phyloP scores from a whole-genome alignment of 2,888 invertebrate species.

The Cataglyphis albicans region DNA sequence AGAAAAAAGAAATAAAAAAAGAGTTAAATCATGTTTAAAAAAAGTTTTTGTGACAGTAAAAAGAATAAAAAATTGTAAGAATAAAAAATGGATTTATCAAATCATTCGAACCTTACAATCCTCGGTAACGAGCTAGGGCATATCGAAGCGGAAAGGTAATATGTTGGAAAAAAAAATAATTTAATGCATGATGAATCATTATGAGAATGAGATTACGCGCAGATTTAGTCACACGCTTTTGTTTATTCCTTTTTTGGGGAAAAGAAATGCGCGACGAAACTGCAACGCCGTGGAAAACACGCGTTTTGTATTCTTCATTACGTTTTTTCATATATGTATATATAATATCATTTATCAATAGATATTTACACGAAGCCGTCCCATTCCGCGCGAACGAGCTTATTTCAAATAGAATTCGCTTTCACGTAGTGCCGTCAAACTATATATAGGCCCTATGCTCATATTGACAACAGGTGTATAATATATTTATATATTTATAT shows the following conservation, averaged over 20 bases:
- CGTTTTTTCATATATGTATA: conserved; percentile 26
- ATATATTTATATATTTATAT: conserved; percentile 60
- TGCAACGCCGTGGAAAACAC: conserved; percentile 26
- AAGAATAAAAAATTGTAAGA: not conserved
- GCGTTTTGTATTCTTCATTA: conserved; percentile 50
- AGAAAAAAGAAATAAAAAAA: not conserved
- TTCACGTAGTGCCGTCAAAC: conserved; percentile 77
- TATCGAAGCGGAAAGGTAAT: conserved; percentile 53
- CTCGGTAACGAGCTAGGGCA: conserved; percentile 59
- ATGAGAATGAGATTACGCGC: conserved; percentile 59
- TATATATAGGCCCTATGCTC: conserved; percentile 81
- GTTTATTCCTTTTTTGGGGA: conserved; percentile 14
- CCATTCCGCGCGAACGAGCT: conserved; percentile 72
- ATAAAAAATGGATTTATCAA: not conserved
- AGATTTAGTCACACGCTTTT: conserved; percentile 47
- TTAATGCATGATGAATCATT: conserved; percentile 33
- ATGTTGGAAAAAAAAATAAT: conserved; percentile 61
- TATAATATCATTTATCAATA: conserved; percentile 55
- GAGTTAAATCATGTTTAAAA: not conserved
- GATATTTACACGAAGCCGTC: conserved; percentile 80
- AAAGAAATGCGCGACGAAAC: conserved; percentile 55
- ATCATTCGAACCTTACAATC: not conserved
- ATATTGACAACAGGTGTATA: conserved; percentile 84
- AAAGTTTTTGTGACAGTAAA: not conserved
- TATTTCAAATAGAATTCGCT: conserved; percentile 80